Evolutionary conservation across 2,797 vertebrate species (phyloP), one percentile per base, ranked within the genome.

Genomic region (Darevskia mixta): DNA sequence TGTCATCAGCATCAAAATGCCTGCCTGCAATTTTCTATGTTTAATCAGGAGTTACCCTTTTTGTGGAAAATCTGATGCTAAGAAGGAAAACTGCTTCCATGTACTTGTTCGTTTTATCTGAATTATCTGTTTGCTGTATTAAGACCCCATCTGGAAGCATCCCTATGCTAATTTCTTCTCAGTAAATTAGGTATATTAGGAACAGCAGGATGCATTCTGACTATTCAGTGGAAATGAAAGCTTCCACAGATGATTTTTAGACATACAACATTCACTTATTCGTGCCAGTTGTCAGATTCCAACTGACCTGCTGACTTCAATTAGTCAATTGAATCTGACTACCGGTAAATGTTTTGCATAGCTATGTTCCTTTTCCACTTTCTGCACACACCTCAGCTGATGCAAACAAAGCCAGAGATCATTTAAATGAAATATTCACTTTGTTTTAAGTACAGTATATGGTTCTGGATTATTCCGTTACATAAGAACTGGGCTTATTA

Each of bases 361-460:
- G 64, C 29, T n/a, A 8, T 5, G 18, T 72, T 88, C 35, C n/a
- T 83, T 88, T 88, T 71, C 75, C 35, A 69, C 72, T 87, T 87
- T 69, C n/a, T 83, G 86, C 86, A 55, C 80, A 79, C 7, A 69
- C 25, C 61, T 78, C 79, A 87, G 55, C 69, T 87, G 86, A 29
- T 35, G 18, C 69, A 87, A 72, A 35, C 27, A 15, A 83, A 58
- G 3, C n/a, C 43, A 38, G 18, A 61, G 20, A 18, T 82, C 25
- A 35, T 38, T 76, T n/a, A 41, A 38, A 11, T n/a, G 5, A 83
- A 69, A 17, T 45, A 4, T 69, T 20, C 45, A 38, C 3, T 76
- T 82, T 35, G 6, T 13, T 87, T 86, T 66, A 58, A n/a, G 18
- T 72, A 79, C 20, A 77, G 67, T 49, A 23, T 4, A 38, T 38